Base-by-base conservation (phyloP, 2,888 invertebrate species). In the Halictus ligatus region DNA sequence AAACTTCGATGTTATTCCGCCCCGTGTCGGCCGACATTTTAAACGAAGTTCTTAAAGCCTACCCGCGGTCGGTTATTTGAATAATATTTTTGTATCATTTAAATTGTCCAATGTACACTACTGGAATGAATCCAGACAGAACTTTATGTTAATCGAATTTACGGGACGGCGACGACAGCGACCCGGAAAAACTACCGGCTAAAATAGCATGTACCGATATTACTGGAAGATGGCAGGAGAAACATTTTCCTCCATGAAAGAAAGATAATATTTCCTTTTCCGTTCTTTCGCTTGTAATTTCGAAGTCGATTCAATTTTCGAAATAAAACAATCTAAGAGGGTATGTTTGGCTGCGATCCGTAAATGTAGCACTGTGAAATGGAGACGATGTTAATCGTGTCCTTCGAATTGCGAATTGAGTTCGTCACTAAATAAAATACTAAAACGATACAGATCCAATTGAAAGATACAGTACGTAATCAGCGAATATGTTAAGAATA, bases 231-330 rank as follows among this genome's bases (percentile, higher is more conserved):
- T 67, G 67, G 67, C 4, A 21, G 35, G 13, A 21, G 67, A 67
- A 67, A 67, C 67, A 67, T 67, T 67, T 67, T 67, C 21, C 35
- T 67, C 21, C 67, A 21, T 1, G 67, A 40, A 40, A 67, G 67
- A 67, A 67, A 67, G 67, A 67, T 67, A 67, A 67, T 21, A 67
- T 67, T 67, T 35, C 40, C 67, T 35, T 40, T 67, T 18, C 21
- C 67, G 29, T 67, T 67, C 67, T 67, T 67, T 67, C 67, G 2
- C 18, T 64, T 67, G 67, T 67, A 67, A 67, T 67, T 67, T 40
- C 67, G 18, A 67, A 18, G 67, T 67, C 3, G 21, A 8, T 35
- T 67, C 67, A 35, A 35, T 67, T 67, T 67, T 18, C 35, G 35
- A 67, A 67, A 67, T 67, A 67, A 67, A 67, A 40, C 35, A 21